Evolutionary conservation across 2,113 vertebrate genomes (phyloP), one percentile per base, ranked within the genome.

Genomic region (Poeciliopsis occidentalis): DNA sequence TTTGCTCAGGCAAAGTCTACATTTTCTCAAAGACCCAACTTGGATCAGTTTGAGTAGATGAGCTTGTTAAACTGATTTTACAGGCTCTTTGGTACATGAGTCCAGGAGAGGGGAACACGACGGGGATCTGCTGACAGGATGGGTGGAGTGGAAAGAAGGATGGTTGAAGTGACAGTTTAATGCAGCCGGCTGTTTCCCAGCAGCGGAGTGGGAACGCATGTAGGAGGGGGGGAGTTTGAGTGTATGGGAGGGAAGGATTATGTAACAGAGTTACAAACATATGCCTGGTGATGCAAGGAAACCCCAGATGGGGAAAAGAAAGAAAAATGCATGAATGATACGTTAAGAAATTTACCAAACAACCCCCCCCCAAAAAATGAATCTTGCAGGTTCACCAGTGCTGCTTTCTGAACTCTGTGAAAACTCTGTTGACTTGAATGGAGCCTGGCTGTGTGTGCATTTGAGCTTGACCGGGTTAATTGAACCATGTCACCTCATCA

Each of bases 21-120:
- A 17, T 57, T 83, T 63, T 70, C 54, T 60, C 37, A 32, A 79
- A 83, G 54, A 44, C 69, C 37, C 1, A 67, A 72, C 82, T 76
- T 76, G 74, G 81, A 88, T 89, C 86, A 83, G 71, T 89, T 84
- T 85, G 64, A 85, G 79, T 57, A 75, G 81, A 81, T 69, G 71
- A 80, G 75, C 86, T 89, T 82, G 81, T 71, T 85, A 87, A 85
- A 65, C 64, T 84, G 80, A 82, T 84, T 90, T 79, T 76, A 91
- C 77, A 88, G 77, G 84, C 80, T 78, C 73, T 37, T 24, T 79
- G 80, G 44, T 17, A 47, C 44, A 17, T 47, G 44, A 47, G 82
- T 90, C 86, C 84, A 80, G 76, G 75, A 88, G 17, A 83, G 86
- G 73, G 90, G 79, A 89, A 93, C 76, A 84, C 88, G 88, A 91